Evolutionary conservation across 2,113 vertebrate genomes (phyloP).

Genomic region (Porphyrio hochstetteri): DNA sequence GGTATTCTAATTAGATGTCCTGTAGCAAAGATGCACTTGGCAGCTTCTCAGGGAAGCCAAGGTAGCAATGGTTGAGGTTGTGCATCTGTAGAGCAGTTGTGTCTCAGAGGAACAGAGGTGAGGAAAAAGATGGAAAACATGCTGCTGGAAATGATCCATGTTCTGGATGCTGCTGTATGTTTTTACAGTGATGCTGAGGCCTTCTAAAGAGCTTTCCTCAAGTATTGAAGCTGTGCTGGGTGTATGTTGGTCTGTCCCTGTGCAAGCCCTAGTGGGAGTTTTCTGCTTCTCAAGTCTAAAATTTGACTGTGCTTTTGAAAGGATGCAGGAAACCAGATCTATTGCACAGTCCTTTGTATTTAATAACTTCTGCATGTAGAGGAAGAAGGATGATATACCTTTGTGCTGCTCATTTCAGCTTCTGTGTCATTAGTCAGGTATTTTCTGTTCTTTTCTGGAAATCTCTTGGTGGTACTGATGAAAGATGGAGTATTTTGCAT

Average conservation of each 20-base stretch:
- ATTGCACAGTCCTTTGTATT: neutral
- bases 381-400: neutral
- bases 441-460: neutral
- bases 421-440: neutral
- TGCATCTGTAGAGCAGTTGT: neutral
- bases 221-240: neutral
- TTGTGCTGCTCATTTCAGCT: neutral
- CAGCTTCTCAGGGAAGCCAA: neutral
- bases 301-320: neutral
- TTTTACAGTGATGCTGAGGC: neutral
- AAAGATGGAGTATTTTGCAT: neutral
- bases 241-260: neutral
- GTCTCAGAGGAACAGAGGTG: neutral
- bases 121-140: neutral
- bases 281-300: neutral
- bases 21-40: neutral
- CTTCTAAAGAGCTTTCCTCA: neutral
- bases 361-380: neutral
- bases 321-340: neutral
- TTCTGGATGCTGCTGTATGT: neutral
- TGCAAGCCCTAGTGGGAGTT: neutral
- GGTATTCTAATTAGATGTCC: neutral
- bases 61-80: neutral
- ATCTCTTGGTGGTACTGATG: neutral
- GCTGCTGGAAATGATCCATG: neutral